Base-by-base conservation (phyloP, 2,797 vertebrate species). In the Phataginus tricuspis region DNA sequence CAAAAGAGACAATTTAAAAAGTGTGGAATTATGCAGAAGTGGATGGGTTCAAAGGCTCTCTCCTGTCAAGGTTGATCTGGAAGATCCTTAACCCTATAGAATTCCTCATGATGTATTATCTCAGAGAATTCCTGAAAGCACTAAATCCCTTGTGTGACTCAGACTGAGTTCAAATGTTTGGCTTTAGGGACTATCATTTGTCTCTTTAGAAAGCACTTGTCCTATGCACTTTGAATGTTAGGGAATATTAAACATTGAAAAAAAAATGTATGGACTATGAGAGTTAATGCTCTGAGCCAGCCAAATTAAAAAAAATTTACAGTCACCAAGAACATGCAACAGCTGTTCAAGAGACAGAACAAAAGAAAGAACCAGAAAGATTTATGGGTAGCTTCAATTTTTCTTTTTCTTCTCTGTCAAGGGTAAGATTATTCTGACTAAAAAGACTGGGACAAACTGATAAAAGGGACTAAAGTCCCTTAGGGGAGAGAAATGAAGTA, bases 161-260 rank as follows among this genome's bases (percentile, higher is more conserved):
- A 94, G 82, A 82, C 51, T 61, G 34, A 95, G 87, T 93, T 96
- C 92, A 97, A 74, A 95, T 93, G 77, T 93, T 59, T 90, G 57
- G 42, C 59, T 96, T 95, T 51, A 53, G 37, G 39, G 55, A 39
- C 90, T 71, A 90, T 97, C 84, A 94, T 4, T 74, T 77, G 63
- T 90, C 53, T 93, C 34, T 79, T 96, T 95, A 80, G 71, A 45
- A 96, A 87, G 82, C 12, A 64, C 61, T 97, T 97, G 53, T 57
- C 49, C 57, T 79, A 34, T 80, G 69, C 10, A 88, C 37, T 89
- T 90, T 64, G 25, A 51, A 64, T 85, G 31, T 27, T 78, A 37
- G 19, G 45, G 16, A 77, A 95, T 90, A 63, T 83, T 86, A 90
- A 95, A 66, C 37, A 88, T 13, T 90, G 87, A 88, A 84, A 90